Conservation (phyloP, 2,797 vertebrate species). For the Enteromius radiatus region DNA sequence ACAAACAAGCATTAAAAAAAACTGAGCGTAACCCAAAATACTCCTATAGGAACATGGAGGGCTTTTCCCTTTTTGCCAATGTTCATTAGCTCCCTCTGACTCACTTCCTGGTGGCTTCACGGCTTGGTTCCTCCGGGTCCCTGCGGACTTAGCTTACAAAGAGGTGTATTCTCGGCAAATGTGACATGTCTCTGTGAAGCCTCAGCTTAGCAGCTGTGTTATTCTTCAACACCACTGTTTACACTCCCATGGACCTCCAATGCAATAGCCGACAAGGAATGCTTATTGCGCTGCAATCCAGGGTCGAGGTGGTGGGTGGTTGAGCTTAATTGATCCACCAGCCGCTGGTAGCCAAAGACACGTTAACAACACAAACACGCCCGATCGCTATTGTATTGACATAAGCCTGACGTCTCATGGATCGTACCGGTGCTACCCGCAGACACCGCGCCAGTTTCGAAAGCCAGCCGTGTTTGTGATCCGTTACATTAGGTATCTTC, state of each 20-base stretch:
- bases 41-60: slow-evolving; percentile 30
- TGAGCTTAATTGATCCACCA: slow-evolving; percentile 98
- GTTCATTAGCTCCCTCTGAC: slow-evolving; percentile 54
- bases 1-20: neutral
- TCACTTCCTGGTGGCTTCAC: slow-evolving; percentile 72
- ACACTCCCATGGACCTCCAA: slow-evolving; percentile 86
- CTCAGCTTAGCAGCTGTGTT: slow-evolving; percentile 90
- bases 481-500: slow-evolving; percentile 98
- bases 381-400: slow-evolving; percentile 92
- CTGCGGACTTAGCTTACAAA: slow-evolving; percentile 71
- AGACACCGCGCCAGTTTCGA: slow-evolving; percentile 95
- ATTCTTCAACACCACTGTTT: slow-evolving; percentile 94
- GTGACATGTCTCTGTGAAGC: slow-evolving; percentile 89
- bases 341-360: slow-evolving; percentile 92
- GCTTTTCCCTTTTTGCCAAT: slow-evolving; percentile 41
- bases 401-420: slow-evolving; percentile 85
- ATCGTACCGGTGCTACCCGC: slow-evolving; percentile 83
- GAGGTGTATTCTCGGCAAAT: slow-evolving; percentile 78
- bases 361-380: slow-evolving; percentile 93
- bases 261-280: slow-evolving; percentile 79
- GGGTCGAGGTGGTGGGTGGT: slow-evolving; percentile 56
- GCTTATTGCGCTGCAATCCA: slow-evolving; percentile 60
- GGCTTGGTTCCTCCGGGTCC: slow-evolving; percentile 70
- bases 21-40: neutral
- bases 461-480: slow-evolving; percentile 95